phyloP scores from a whole-genome alignment of 2,888 invertebrate genomes.

The Anagyrus pseudococci region DNA sequence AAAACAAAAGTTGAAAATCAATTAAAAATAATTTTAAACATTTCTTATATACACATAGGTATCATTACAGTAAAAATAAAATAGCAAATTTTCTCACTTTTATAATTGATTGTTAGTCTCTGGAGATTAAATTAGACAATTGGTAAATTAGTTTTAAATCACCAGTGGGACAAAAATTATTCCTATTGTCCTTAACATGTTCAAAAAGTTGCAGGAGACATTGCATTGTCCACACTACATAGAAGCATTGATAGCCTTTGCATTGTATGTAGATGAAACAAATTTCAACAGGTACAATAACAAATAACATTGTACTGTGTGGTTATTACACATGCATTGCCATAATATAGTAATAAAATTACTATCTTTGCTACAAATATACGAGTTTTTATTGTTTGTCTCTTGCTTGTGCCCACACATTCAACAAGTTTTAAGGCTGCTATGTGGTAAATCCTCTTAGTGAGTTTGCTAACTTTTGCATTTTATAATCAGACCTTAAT shows the following conservation, averaged over 20 bases:
- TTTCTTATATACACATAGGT: too few species aligned
- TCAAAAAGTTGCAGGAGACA: too few species aligned
- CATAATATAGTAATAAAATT: constrained; percentile 30
- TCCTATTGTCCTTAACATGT: too few species aligned
- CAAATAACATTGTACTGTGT: constrained; percentile 17
- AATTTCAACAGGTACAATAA: constrained; percentile 3
- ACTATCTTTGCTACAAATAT: constrained; percentile 34
- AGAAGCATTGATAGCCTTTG: constrained; percentile 4
- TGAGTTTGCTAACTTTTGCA: constrained; percentile 76
- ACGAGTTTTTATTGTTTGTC: constrained; percentile 28
- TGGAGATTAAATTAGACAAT: too few species aligned
- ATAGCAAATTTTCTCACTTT: too few species aligned
- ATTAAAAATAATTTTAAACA: too few species aligned
- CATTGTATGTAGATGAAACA: constrained; percentile 10
- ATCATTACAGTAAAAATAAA: too few species aligned
- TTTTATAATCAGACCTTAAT: constrained; percentile 91
- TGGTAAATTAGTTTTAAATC: too few species aligned
- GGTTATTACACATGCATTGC: constrained; percentile 17
- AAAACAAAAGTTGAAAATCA: too few species aligned
- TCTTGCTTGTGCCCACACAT: constrained; percentile 3
- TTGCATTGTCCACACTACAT: too few species aligned
- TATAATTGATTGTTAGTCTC: too few species aligned
- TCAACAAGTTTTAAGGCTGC: constrained; percentile 15
- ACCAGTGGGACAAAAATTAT: too few species aligned
- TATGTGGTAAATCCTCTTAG: constrained; percentile 61